Percentiles rank a stretch among this genome's conserved stretches.
Evolutionary conservation across 2,888 invertebrate genomes (phyloP).

Genomic region (Eupeodes luniger): DNA sequence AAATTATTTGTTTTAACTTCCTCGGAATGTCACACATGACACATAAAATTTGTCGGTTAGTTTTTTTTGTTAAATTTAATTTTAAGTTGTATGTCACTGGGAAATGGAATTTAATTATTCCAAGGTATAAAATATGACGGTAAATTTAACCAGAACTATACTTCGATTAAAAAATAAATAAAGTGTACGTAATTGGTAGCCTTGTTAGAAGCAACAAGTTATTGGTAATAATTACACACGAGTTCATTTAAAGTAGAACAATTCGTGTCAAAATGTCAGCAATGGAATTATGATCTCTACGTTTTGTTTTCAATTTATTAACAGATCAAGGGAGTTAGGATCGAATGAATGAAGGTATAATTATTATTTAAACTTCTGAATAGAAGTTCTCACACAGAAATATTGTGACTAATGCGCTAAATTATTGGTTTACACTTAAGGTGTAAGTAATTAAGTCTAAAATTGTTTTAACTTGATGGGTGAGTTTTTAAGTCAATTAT

Average conservation of each 20-base stretch:
- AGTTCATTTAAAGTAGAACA: constrained; percentile 51
- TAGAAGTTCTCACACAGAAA: neutral
- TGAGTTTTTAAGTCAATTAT: neutral
- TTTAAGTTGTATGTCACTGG: constrained; percentile 30
- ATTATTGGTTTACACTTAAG: neutral
- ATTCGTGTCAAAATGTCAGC: constrained; percentile 19
- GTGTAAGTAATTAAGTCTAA: neutral
- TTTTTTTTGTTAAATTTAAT: neutral
- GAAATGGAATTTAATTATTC: constrained; percentile 46
- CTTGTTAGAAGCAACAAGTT: constrained; percentile 41
- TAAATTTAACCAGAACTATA: constrained; percentile 26
- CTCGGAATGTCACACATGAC: constrained; percentile 28
- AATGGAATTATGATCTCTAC: constrained; percentile 21
- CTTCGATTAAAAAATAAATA: neutral
- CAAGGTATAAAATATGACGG: constrained; percentile 37
- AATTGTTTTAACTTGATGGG: neutral
- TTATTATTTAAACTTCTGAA: constrained; percentile 23
- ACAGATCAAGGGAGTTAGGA: constrained; percentile 35
- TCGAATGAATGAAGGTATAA: neutral
- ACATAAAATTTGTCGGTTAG: too few species aligned
- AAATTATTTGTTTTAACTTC: constrained; percentile 6
- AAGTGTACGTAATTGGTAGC: constrained; percentile 42
- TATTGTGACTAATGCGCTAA: neutral
- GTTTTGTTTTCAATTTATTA: neutral
- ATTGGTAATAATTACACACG: constrained; percentile 1